Conservation (phyloP, 2,888 invertebrate species). For the Lycocerus yunnanus region DNA sequence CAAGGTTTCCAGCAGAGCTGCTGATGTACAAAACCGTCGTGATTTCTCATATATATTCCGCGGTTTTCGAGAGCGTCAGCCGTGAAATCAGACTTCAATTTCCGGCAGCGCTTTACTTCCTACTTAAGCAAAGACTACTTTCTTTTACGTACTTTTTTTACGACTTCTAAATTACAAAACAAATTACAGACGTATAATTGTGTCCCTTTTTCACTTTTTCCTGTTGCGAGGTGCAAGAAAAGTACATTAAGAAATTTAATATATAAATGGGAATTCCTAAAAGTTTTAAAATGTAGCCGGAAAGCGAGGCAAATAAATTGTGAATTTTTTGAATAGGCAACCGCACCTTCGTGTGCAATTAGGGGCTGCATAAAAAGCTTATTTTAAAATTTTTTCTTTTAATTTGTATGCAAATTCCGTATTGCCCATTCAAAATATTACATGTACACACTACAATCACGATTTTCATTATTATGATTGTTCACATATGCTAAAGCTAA, state of each 20-base stretch:
- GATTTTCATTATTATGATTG: background rate
- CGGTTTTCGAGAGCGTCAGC: constrained; percentile 38
- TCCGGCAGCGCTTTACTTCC: constrained; percentile 37
- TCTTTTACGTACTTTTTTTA: constrained; percentile 19
- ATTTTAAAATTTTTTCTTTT: background rate
- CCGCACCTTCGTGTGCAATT: background rate
- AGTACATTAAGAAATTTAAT: background rate
- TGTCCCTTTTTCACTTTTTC: background rate
- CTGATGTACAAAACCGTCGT: constrained; percentile 17
- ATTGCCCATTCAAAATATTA: background rate
- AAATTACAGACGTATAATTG: background rate
- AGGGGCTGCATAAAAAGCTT: background rate
- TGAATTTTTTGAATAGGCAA: constrained; percentile 2
- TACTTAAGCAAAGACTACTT: constrained; percentile 22
- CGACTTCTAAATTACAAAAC: background rate
- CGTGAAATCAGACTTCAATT: constrained; percentile 43
- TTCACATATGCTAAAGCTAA: background rate
- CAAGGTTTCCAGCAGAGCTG: constrained; percentile 11
- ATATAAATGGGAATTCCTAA: background rate
- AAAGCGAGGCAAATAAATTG: background rate
- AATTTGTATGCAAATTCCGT: background rate
- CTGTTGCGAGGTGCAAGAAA: background rate
- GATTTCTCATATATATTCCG: constrained; percentile 43
- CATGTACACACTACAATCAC: too few relatives aligned
- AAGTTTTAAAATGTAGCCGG: background rate